Conservation (phyloP, 2,797 vertebrate genomes). For the Hapalemur alaotrensis region DNA sequence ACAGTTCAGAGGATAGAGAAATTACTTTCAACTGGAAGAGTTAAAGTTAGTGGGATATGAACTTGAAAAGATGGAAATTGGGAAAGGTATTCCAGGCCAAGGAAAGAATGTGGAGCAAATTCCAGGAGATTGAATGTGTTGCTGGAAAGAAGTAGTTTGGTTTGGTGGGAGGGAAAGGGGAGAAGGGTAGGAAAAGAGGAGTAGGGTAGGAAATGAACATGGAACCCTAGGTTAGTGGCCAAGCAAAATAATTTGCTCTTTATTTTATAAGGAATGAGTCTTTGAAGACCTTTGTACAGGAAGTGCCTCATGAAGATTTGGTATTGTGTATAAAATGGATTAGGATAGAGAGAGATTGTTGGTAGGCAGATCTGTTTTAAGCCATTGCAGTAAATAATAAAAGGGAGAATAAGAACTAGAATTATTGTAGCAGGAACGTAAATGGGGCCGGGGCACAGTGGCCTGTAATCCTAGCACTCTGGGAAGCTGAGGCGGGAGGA, state of each 20-base stretch:
- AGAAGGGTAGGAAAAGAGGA: background rate
- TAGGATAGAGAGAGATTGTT: background rate
- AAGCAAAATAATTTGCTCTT: constrained; percentile 32
- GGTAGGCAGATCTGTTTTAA: constrained; percentile 30
- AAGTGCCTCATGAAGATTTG: background rate
- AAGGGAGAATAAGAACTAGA: constrained; percentile 26
- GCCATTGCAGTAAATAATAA: constrained; percentile 15
- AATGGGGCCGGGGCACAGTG: too few species aligned
- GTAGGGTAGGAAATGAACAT: background rate
- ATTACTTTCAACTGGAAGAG: constrained; percentile 23
- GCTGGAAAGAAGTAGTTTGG: background rate
- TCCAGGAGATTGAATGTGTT: background rate
- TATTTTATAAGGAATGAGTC: background rate
- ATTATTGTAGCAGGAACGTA: constrained; percentile 46
- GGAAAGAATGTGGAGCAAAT: background rate
- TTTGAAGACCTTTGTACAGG: constrained; percentile 35
- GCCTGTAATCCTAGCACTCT: too few species aligned
- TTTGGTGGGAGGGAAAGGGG: background rate
- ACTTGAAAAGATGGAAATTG: constrained; percentile 11
- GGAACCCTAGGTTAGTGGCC: background rate
- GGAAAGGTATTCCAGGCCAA: background rate
- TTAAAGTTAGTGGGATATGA: background rate
- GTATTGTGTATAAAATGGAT: background rate
- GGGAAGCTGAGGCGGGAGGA: too few species aligned
- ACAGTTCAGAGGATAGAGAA: background rate